These are phyloP conservation scores for Limenitis camilla DNA, from an alignment of 2,888 invertebrate genomes.

Conservation along the genomic window DNA sequence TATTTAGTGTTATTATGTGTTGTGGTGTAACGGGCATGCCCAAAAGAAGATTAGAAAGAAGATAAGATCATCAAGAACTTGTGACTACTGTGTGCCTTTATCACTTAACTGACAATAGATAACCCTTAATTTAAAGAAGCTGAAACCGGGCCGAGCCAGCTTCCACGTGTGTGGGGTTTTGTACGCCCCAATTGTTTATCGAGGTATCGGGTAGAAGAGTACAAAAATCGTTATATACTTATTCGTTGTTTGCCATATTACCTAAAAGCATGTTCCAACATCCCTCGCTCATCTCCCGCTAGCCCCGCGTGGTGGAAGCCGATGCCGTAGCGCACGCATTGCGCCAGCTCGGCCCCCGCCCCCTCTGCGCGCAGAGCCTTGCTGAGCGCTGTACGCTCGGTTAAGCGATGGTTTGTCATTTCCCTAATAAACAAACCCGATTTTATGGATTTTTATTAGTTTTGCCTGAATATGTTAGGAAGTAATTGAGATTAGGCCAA, in stretches of 20 bases:
- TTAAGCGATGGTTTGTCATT: slow-evolving; percentile 37
- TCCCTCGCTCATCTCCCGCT: slow-evolving; percentile 87
- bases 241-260: slow-evolving; percentile 16
- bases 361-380: slow-evolving; percentile 79
- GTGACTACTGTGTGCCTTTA: no score
- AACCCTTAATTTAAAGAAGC: no score
- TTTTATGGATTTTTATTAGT: not conserved
- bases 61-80: no score
- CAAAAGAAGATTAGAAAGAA: no score
- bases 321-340: slow-evolving; percentile 85
- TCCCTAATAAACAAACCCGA: slow-evolving; percentile 35
- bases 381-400: slow-evolving; percentile 39
- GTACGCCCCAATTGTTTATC: no score
- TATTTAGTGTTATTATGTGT: no score
- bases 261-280: slow-evolving; percentile 88
- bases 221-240: not conserved
- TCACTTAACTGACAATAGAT: no score
- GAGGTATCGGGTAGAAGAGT: no score
- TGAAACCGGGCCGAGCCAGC: no score
- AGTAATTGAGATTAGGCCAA: no score
- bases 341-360: slow-evolving; percentile 77
- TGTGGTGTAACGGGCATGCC: no score
- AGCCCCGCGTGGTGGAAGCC: slow-evolving; percentile 96
- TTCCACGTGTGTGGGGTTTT: no score
- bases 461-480: not conserved